These are phyloP conservation scores for Amazona vittata DNA, from an alignment of 2,113 vertebrate genomes.

Conservation along the genomic window DNA sequence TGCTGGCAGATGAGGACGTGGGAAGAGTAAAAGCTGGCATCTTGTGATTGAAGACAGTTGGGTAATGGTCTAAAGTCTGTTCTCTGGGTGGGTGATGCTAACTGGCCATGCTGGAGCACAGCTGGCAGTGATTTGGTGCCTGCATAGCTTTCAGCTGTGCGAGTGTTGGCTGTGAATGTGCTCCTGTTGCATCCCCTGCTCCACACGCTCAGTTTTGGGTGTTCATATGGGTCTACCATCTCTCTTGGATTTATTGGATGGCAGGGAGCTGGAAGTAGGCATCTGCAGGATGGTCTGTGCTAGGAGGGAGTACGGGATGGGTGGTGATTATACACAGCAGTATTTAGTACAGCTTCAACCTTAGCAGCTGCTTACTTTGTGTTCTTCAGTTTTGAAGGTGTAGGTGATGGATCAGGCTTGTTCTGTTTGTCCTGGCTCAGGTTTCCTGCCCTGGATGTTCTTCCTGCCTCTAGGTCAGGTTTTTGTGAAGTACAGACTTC, in stretches of 20 bases:
- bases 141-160: accelerated
- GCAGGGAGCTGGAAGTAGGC: not conserved
- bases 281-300: not conserved
- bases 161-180: not conserved
- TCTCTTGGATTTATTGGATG: not conserved
- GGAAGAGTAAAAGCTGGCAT: not conserved
- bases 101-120: not conserved
- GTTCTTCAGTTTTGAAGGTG: not conserved
- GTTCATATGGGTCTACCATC: not conserved
- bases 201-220: accelerated
- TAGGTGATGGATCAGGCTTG: not conserved
- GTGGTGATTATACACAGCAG: not conserved
- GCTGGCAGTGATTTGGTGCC: not conserved
- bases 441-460: not conserved
- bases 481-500: not conserved
- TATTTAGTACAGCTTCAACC: not conserved
- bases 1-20: not conserved
- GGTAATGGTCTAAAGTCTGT: not conserved
- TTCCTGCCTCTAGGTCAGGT: not conserved
- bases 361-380: not conserved
- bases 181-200: not conserved
- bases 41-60: not conserved
- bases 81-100: not conserved
- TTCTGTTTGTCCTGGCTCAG: not conserved
- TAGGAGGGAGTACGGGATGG: accelerated